Evolutionary conservation across 92 coral and sea anemone species (phyloP).

Genomic region (Paramuricea clavata): DNA sequence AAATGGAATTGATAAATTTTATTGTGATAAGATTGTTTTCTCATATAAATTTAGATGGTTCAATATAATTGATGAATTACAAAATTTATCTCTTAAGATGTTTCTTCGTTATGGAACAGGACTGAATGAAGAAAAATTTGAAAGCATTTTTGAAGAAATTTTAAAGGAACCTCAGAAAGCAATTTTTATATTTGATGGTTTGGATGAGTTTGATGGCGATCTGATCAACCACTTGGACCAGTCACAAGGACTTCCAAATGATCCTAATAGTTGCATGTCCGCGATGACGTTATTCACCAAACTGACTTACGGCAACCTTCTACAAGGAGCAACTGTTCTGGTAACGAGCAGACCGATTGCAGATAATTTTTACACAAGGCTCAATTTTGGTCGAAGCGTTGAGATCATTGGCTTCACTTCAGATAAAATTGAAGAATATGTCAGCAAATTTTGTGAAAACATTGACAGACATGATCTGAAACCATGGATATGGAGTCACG

Average conservation of each 20-base stretch:
- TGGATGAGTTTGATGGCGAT: conserved; percentile 61
- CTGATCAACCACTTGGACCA: conserved; percentile 13
- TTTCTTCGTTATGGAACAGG: conserved; percentile 14
- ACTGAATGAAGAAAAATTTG: conserved; percentile 13
- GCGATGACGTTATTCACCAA: conserved; percentile 60
- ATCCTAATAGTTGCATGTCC: conserved; percentile 24
- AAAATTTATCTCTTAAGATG: conserved; percentile 43
- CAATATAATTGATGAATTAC: conserved; percentile 36
- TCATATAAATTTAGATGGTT: conserved; percentile 61
- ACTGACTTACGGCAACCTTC: conserved; percentile 39
- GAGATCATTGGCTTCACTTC: too few relatives aligned
- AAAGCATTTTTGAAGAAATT: conserved; percentile 39
- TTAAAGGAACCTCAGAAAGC: conserved; percentile 40
- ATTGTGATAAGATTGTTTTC: too few relatives aligned
- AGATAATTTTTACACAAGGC: conserved; percentile 19
- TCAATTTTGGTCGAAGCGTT: conserved; percentile 42
- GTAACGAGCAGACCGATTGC: too few relatives aligned
- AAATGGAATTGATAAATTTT: too few relatives aligned
- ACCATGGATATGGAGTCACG: conserved; percentile 45
- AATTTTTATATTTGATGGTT: conserved; percentile 70
- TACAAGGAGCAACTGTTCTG: conserved; percentile 70
- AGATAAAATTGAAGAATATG: too few relatives aligned
- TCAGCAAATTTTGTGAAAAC: conserved; percentile 15
- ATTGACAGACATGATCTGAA: neutral
- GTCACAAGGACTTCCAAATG: conserved; percentile 20